A percentile compares a stretch with the other conserved stretches of the same genome.
Evolutionary conservation across 2,113 vertebrate genomes (phyloP).

Genomic region (Eolophus roseicapilla): DNA sequence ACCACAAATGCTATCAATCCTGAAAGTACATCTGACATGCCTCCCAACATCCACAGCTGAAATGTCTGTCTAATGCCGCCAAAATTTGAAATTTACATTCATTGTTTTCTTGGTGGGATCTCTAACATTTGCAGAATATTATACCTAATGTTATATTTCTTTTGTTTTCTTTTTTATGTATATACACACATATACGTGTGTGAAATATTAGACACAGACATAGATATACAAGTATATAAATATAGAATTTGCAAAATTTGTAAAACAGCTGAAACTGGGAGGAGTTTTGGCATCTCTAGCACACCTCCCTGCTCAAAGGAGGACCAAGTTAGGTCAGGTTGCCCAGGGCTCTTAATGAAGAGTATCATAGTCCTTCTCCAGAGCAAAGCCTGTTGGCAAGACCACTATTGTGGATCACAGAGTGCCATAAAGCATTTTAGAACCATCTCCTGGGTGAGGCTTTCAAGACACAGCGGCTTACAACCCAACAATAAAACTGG

Average conservation of each 20-base stretch:
- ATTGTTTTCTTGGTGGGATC: not conserved
- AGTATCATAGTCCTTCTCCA: not conserved
- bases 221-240: not conserved
- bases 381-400: not conserved
- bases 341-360: not conserved
- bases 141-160: not conserved
- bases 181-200: fast-evolving
- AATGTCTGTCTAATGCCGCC: not conserved
- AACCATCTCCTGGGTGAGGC: not conserved
- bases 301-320: not conserved
- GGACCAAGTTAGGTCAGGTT: not conserved
- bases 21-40: not conserved
- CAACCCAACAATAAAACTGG: not conserved
- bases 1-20: not conserved
- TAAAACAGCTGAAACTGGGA: not conserved
- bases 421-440: not conserved
- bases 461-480: not conserved
- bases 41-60: not conserved
- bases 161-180: not conserved
- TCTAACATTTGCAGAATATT: not conserved
- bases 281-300: not conserved
- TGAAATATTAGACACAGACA: not conserved
- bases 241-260: not conserved
- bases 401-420: not conserved
- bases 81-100: not conserved